phyloP scores from a whole-genome alignment of 2,888 invertebrate species.

The Nephrocerus scutellatus region DNA sequence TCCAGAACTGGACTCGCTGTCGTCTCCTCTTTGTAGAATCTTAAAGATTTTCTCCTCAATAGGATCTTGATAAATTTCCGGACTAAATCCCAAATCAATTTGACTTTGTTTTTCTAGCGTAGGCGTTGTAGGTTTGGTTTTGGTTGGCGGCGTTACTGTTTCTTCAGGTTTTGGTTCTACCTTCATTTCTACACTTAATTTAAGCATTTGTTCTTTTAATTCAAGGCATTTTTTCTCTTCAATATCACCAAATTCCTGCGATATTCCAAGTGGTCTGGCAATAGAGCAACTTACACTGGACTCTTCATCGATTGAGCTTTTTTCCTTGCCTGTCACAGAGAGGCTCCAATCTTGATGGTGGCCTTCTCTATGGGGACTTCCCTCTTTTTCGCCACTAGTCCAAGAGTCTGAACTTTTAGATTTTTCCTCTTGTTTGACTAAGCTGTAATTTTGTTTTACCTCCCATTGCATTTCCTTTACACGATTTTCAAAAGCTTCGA shows the following conservation, averaged over 20 bases:
- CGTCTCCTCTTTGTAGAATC: slow-evolving; percentile 49
- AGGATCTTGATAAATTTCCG: slow-evolving; percentile 46
- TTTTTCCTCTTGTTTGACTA: slow-evolving; percentile 54
- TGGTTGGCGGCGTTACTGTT: slow-evolving; percentile 48
- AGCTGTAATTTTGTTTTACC: slow-evolving; percentile 53
- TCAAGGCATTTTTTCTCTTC: slow-evolving; percentile 52
- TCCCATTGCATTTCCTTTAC: slow-evolving; percentile 22
- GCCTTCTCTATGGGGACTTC: slow-evolving; percentile 51
- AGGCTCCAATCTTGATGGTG: slow-evolving; percentile 51
- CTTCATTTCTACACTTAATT: slow-evolving; percentile 52
- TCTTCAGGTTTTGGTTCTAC: slow-evolving; percentile 44
- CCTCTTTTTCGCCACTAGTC: slow-evolving; percentile 71
- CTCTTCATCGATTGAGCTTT: slow-evolving; percentile 62
- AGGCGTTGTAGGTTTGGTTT: slow-evolving; percentile 51
- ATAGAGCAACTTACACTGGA: slow-evolving; percentile 73
- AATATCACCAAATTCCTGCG: slow-evolving; percentile 63
- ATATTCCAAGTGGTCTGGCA: slow-evolving; percentile 69
- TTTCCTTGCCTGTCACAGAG: slow-evolving; percentile 51
- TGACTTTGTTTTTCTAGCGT: slow-evolving; percentile 60
- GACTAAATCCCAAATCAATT: slow-evolving; percentile 56
- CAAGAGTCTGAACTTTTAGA: slow-evolving; percentile 75
- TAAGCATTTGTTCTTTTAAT: slow-evolving; percentile 56
- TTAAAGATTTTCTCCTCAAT: slow-evolving; percentile 49
- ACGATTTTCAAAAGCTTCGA: slow-evolving; percentile 39
- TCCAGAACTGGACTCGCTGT: slow-evolving; percentile 58